Conservation (phyloP, 2,888 invertebrate genomes). For the Caenorhabditis parvicauda region DNA sequence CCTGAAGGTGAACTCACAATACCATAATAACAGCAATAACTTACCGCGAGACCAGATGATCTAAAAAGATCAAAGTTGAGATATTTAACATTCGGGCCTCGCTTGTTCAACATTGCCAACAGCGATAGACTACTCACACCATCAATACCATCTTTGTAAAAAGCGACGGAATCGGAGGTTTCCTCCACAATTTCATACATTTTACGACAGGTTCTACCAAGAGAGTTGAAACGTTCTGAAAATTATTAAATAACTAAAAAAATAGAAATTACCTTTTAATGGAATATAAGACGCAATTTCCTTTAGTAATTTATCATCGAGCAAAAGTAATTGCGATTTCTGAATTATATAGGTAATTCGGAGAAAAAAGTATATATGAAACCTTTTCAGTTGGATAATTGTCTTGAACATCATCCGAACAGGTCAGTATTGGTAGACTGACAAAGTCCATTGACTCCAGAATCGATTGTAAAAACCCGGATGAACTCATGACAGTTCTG, state of each 20-base stretch:
- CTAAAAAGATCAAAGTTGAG: slow-evolving; percentile 47
- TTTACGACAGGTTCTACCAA: slow-evolving; percentile 19
- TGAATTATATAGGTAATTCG: no score
- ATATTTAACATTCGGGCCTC: slow-evolving; percentile 30
- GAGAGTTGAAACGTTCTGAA: slow-evolving; percentile 16
- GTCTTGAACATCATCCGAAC: no score
- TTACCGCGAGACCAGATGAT: slow-evolving; percentile 18
- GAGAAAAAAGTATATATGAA: no score
- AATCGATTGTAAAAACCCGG: no score
- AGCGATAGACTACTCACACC: no score
- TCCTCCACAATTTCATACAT: slow-evolving; percentile 21
- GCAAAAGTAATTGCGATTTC: slow-evolving; percentile 17
- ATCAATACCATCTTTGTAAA: slow-evolving; percentile 29
- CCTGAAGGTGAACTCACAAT: slow-evolving; percentile 12
- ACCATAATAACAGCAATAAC: neutral
- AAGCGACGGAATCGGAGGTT: slow-evolving; percentile 29
- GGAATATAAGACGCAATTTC: slow-evolving; percentile 28
- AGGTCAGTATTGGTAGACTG: no score
- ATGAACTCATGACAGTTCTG: no score
- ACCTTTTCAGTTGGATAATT: no score
- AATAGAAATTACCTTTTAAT: slow-evolving; percentile 14
- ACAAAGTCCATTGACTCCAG: no score
- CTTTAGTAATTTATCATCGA: slow-evolving; percentile 18
- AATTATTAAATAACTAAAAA: neutral
- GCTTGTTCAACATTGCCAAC: no score